Evolutionary conservation across 2,113 vertebrate species (phyloP), one percentile per base, ranked within the genome.

Genomic region (Girardinichthys multiradiatus): DNA sequence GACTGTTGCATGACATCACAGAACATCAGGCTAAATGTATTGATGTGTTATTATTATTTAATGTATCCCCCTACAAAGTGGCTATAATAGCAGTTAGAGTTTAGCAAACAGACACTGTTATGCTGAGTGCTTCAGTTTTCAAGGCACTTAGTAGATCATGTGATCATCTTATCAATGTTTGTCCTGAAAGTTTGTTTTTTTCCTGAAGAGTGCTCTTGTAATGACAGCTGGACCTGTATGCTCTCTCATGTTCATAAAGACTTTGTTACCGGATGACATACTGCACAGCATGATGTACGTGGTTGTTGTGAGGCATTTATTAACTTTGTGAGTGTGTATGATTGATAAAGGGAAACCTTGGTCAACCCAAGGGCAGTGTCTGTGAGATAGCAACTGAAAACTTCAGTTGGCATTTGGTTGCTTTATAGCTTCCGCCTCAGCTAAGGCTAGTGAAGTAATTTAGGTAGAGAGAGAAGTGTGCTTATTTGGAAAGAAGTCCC

Each of bases 11-110:
- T 74, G 79, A 21, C 48, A 19, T 31, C 29, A 63, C 67, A 69
- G 28, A 66, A 60, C 30, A 29, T 64, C 35, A 70, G 33, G 42
- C 37, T 42, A 45, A 78, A n/a, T 29, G 19, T 89, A 88, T 87
- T 63, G 79, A 89, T 62, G 67, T 84, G 76, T 85, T 88, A 86
- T 89, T 76, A 78, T 66, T 81, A 13, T 85, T 90, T 90, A 86
- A 91, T 91, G 91, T 58, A 70, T 33, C 64, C 61, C 24, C 63
- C 74, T 65, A 60, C 39, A 72, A 37, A 73, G 70, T 13, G 51
- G 37, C 66, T 84, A 10, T 54, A 80, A 91, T 80, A 85, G 86
- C 82, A 68, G 79, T 66, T 73, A 48, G 68, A 78, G 76, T 61
- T 82, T 60, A 77, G 66, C 33, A 76, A 83, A 80, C 28, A 85